These are phyloP conservation scores for Leptothorax acervorum DNA, from an alignment of 2,888 invertebrate genomes.

Conservation along the genomic window DNA sequence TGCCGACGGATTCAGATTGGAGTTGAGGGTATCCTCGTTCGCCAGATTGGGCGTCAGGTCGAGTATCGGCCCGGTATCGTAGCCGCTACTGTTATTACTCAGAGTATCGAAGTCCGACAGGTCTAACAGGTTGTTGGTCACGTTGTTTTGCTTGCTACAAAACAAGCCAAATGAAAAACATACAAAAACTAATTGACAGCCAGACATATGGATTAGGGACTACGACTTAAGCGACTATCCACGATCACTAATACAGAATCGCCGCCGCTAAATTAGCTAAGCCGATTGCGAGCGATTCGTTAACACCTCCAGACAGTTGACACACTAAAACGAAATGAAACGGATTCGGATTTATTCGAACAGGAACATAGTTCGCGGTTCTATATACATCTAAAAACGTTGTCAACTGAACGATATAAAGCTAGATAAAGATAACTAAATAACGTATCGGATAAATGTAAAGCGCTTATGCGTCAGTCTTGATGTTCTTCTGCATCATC, in stretches of 20 bases:
- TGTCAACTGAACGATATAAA: constrained; percentile 43
- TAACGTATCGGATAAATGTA: constrained; percentile 31
- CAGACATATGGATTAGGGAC: constrained; percentile 64
- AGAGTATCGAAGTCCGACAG: constrained; percentile 85
- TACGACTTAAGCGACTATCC: constrained; percentile 67
- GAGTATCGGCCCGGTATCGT: constrained; percentile 84
- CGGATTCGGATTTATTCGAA: background rate
- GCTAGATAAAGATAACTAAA: constrained; percentile 46
- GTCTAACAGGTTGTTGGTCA: constrained; percentile 86
- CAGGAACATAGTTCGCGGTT: constrained; percentile 27
- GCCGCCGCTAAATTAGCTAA: constrained; percentile 68
- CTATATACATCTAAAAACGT: constrained; percentile 41
- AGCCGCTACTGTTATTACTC: constrained; percentile 85
- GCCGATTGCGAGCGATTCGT: constrained; percentile 60
- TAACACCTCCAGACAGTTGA: constrained; percentile 54
- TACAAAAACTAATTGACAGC: constrained; percentile 77
- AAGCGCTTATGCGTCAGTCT: constrained; percentile 29
- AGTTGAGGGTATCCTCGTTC: constrained; percentile 84
- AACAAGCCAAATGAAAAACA: constrained; percentile 82
- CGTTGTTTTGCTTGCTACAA: constrained; percentile 86
- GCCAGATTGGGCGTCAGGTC: constrained; percentile 82
- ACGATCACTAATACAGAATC: constrained; percentile 65
- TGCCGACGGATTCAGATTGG: constrained; percentile 84
- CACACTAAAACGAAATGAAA: constrained; percentile 40
- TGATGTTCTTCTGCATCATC: constrained; percentile 2